phyloP scores from a whole-genome alignment of 2,113 vertebrate species.

The Vidua macroura region DNA sequence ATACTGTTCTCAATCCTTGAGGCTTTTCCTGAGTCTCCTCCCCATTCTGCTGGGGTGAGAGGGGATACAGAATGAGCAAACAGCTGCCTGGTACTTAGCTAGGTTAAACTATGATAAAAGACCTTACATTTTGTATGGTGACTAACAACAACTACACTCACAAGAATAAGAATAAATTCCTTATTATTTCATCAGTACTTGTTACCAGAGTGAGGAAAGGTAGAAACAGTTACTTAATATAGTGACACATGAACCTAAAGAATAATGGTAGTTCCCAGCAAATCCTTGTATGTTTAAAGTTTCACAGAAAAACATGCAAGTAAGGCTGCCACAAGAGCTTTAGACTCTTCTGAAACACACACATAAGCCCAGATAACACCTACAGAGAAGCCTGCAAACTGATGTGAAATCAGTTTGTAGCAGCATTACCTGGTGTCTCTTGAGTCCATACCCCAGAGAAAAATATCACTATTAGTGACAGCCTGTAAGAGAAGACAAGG shows the following conservation, averaged over 20 bases:
- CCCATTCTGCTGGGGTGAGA: neutral
- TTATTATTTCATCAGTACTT: neutral
- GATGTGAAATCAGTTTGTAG: neutral
- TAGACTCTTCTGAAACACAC: neutral
- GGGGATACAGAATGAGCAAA: accelerated
- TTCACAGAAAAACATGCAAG: neutral
- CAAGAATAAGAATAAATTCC: neutral
- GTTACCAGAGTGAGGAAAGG: neutral
- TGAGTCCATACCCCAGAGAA: neutral
- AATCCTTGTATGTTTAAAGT: accelerated
- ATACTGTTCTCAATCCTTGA: neutral
- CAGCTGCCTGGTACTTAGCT: neutral
- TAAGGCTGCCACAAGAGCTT: neutral
- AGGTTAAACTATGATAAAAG: neutral
- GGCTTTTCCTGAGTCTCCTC: neutral
- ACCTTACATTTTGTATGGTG: accelerated
- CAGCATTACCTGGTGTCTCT: neutral
- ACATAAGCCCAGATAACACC: neutral
- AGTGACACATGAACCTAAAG: neutral
- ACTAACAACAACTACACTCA: neutral
- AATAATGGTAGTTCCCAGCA: neutral
- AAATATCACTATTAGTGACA: neutral
- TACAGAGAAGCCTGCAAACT: neutral
- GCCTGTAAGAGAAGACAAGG: neutral
- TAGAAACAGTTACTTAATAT: neutral